Percentiles rank a stretch among this genome's conserved stretches.
Conservation (phyloP, 2,113 vertebrate genomes). For the Leucoraja erinaceus region DNA sequence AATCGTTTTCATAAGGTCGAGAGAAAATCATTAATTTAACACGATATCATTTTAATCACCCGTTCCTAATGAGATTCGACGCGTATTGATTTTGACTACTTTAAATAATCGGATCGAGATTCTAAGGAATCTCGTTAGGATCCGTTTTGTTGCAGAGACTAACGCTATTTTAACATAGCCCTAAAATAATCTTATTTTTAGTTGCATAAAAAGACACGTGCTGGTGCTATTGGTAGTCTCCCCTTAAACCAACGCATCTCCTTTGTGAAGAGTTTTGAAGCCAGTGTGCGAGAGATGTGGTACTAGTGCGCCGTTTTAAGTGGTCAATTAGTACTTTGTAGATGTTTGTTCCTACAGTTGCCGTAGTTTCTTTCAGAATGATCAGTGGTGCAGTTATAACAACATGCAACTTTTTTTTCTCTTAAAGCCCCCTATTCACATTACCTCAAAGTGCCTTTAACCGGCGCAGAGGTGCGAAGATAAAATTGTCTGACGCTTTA, state of each 20-base stretch:
- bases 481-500: slow-evolving; percentile 65
- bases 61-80: not conserved
- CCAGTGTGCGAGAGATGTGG: slow-evolving; percentile 7
- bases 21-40: not conserved
- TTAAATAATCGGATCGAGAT: not conserved
- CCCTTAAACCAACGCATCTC: slow-evolving; percentile 31
- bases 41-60: not conserved
- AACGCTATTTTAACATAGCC: slow-evolving; percentile 19
- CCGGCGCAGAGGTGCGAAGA: slow-evolving; percentile 64
- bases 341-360: slow-evolving; percentile 39
- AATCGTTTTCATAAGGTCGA: slow-evolving; percentile 15
- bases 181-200: slow-evolving; percentile 36
- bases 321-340: slow-evolving; percentile 37
- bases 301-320: slow-evolving; percentile 1
- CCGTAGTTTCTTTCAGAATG: slow-evolving; percentile 35
- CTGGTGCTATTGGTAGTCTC: slow-evolving; percentile 24
- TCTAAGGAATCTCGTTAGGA: slow-evolving; percentile 3
- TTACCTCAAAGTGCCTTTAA: slow-evolving; percentile 66
- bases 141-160: not conserved
- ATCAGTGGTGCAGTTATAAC: slow-evolving; percentile 37
- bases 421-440: slow-evolving; percentile 44
- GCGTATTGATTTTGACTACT: not conserved
- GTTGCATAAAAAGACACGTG: slow-evolving; percentile 37
- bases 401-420: slow-evolving; percentile 36
- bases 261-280: slow-evolving; percentile 30